phyloP scores from a whole-genome alignment of 1,140 invertebrate genomes.

The Bombus confusus region DNA sequence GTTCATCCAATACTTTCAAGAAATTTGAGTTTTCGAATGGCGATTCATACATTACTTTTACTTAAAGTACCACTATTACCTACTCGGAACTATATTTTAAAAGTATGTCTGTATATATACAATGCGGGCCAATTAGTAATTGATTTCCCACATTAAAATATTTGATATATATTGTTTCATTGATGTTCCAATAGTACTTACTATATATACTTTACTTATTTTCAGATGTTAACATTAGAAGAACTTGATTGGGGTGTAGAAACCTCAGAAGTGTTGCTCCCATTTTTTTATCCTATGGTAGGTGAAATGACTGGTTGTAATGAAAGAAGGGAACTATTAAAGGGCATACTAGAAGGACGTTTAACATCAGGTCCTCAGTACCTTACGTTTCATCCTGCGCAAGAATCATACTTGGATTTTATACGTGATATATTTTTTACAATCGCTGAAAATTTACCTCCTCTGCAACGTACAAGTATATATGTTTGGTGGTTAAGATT shows the following conservation, averaged over 20 bases:
- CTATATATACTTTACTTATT: constrained; percentile 26
- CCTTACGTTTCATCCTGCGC: constrained; percentile 83
- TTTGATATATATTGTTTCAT: no score
- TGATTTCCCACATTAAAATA: not conserved
- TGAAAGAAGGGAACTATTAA: constrained; percentile 77
- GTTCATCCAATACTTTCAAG: constrained; percentile 85
- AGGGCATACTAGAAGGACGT: constrained; percentile 80
- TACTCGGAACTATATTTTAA: constrained; percentile 76
- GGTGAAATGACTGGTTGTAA: constrained; percentile 74
- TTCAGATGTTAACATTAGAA: constrained; percentile 80
- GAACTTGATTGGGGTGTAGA: constrained; percentile 82
- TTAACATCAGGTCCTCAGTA: constrained; percentile 84
- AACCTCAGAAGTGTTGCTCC: constrained; percentile 82
- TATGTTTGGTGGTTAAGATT: constrained; percentile 85
- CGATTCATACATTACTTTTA: constrained; percentile 80
- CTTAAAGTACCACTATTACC: constrained; percentile 85
- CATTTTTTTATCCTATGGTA: constrained; percentile 78
- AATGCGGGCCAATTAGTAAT: not conserved
- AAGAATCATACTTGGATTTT: constrained; percentile 84
- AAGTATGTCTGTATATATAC: constrained; percentile 59
- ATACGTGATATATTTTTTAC: constrained; percentile 77
- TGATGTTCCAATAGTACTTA: not conserved
- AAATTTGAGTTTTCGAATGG: constrained; percentile 82
- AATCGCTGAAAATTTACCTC: constrained; percentile 72
- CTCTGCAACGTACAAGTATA: constrained; percentile 78